Evolutionary conservation across 2,888 invertebrate species (phyloP).

Genomic region (Hirtodrosophila confusa): DNA sequence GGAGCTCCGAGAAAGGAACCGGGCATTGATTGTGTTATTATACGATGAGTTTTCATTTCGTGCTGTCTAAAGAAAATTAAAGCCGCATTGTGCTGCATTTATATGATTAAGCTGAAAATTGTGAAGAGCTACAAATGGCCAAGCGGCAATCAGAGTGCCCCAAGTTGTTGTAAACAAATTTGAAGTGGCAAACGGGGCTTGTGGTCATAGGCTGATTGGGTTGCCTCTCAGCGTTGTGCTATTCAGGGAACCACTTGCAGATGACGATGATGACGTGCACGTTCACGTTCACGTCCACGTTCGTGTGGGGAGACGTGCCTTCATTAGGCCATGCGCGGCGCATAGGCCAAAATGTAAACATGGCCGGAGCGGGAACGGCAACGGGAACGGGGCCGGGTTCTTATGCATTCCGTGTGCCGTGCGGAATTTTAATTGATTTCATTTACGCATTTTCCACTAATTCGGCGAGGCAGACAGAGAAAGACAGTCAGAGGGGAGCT

Average conservation of each 20-base stretch:
- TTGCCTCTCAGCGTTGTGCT: conserved; percentile 18
- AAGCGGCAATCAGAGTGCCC: conserved; percentile 56
- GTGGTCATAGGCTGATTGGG: conserved; percentile 49
- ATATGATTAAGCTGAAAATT: conserved; percentile 62
- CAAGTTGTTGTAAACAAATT: conserved; percentile 71
- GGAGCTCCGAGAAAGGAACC: conserved; percentile 21
- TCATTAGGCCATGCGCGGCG: conserved; percentile 68
- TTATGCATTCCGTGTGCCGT: conserved; percentile 49
- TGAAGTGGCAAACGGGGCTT: conserved; percentile 56
- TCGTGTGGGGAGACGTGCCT: conserved; percentile 60
- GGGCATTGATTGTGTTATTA: conserved; percentile 69
- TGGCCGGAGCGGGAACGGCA: conserved; percentile 7
- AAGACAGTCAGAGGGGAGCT: not conserved
- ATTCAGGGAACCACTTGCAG: conserved; percentile 34
- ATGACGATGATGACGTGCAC: conserved; percentile 20
- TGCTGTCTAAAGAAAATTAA: conserved; percentile 61
- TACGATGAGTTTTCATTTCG: conserved; percentile 70
- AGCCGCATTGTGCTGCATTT: conserved; percentile 54
- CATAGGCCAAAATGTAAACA: conserved; percentile 66
- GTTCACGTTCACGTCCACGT: conserved; percentile 18
- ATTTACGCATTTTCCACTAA: conserved; percentile 72
- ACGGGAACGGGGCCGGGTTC: not conserved
- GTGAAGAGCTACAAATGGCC: conserved; percentile 25
- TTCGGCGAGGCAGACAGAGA: conserved; percentile 3
- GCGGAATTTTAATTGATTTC: conserved; percentile 74